Evolutionary conservation across 2,888 invertebrate species (phyloP).

Genomic region (Ennomos fuscantarius): DNA sequence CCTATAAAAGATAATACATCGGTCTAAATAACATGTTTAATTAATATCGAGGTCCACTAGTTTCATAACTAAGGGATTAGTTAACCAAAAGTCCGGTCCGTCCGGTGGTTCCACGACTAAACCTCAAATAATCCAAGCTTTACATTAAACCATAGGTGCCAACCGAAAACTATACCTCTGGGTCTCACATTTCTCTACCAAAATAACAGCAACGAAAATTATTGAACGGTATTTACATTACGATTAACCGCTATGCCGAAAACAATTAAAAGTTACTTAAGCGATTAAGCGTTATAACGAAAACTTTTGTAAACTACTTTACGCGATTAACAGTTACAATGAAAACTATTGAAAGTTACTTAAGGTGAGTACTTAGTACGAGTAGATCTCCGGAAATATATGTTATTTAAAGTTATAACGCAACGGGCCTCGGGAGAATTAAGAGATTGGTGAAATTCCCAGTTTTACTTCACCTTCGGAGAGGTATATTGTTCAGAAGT

Average conservation of each 20-base stretch:
- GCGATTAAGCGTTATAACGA: constrained; percentile 50
- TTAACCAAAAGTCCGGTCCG: constrained; percentile 73
- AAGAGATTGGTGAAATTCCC: constrained; percentile 58
- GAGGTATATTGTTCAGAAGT: constrained; percentile 60
- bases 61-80: constrained; percentile 72
- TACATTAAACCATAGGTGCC: constrained; percentile 78
- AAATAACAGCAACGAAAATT: constrained; percentile 52
- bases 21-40: constrained; percentile 37
- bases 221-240: constrained; percentile 69
- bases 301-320: constrained; percentile 80
- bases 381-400: constrained; percentile 32
- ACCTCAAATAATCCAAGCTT: constrained; percentile 80
- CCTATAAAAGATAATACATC: constrained; percentile 19
- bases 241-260: constrained; percentile 38
- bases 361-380: constrained; percentile 76
- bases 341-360: constrained; percentile 80
- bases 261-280: constrained; percentile 72
- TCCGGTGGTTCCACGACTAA: constrained; percentile 65
- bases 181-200: constrained; percentile 46
- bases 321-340: constrained; percentile 61
- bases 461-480: constrained; percentile 56
- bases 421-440: constrained; percentile 45
- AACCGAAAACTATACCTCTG: constrained; percentile 66
- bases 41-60: constrained; percentile 57
- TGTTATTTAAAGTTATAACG: constrained; percentile 31